Base-by-base conservation (phyloP, 1,140 invertebrate species). In the Drosophila arawakana region DNA sequence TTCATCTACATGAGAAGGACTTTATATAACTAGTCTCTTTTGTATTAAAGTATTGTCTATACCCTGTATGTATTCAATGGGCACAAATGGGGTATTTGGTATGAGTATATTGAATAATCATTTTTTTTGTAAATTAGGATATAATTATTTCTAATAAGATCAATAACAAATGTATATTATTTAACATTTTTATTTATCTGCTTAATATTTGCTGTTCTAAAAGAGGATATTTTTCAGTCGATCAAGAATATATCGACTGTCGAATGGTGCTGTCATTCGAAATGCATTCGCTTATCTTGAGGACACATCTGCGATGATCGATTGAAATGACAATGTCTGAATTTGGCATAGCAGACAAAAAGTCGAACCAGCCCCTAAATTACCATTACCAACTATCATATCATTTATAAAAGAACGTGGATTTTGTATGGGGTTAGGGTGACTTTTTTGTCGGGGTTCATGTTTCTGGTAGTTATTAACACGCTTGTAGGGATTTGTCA, bases 401-500 rank as follows among this genome's bases (percentile, higher is more conserved):
- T 65, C 41, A n/a, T 43, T 13, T 43, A 39, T 39, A 39, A 39
- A 3, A 13, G 37, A 34, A 15, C n/a, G 4, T 7, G 11, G n/a
- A 30, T 44, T 39, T 9, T 34, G 60, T 15, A 37, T 8, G 47
- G 34, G 50, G 60, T 54, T 49, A 65, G 80, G 80, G 80, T 81
- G 68, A 81, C 62, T 72, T 73, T 30, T 67, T 61, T 52, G 63
- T 54, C 9, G 6, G 47, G 63, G 54, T 41, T 71, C 47, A 52
- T 67, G 72, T 54, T 61, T 60, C 18, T 46, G 54, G 50, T 41
- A 82, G 80, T 75, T 88, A 88, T 88, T 88, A 89, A 90, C 84
- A 88, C 81, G 71, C 78, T 84, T 77, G 78, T 81, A 78, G 58
- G 78, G 77, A 90, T 89, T 88, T 88, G 84, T 89, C 84, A 90